Conservation (phyloP, 2,113 vertebrate species). For the Aleadryas rufinucha region DNA sequence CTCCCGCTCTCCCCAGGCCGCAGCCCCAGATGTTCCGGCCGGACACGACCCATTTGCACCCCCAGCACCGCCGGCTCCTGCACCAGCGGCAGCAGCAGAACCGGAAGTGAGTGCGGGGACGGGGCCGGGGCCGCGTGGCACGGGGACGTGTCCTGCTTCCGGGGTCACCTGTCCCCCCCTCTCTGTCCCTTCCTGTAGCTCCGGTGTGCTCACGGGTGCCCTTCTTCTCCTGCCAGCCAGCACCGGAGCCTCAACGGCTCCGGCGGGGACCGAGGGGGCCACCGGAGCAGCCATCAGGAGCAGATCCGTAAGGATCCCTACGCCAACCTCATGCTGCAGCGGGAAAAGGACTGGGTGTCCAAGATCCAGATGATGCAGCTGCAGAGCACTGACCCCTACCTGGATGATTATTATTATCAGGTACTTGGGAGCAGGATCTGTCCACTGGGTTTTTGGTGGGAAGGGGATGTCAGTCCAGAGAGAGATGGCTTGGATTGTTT, state of each 20-base stretch:
- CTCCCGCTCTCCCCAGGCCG: constrained; percentile 26
- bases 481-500: neutral
- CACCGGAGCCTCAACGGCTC: constrained; percentile 72
- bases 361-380: constrained; percentile 99
- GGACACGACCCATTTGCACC: constrained; percentile 93
- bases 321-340: constrained; percentile 94
- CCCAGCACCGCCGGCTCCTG: constrained; percentile 90
- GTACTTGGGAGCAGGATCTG: neutral
- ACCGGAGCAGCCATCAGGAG: constrained; percentile 76
- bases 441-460: fast-evolving
- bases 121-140: fast-evolving
- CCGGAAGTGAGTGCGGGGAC: constrained; percentile 71
- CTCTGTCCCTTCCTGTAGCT: constrained; percentile 60
- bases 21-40: constrained; percentile 79
- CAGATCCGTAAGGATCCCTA: constrained; percentile 86
- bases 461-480: neutral
- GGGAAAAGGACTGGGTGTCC: constrained; percentile 97
- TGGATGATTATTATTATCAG: constrained; percentile 98
- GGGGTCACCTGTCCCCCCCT: constrained; percentile 24
- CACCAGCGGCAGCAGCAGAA: constrained; percentile 91
- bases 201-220: constrained; percentile 42
- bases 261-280: constrained; percentile 75
- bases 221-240: constrained; percentile 71
- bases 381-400: constrained; percentile 94
- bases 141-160: neutral